Base-by-base conservation (phyloP, 2,113 vertebrate species). In the Siniperca chuatsi region DNA sequence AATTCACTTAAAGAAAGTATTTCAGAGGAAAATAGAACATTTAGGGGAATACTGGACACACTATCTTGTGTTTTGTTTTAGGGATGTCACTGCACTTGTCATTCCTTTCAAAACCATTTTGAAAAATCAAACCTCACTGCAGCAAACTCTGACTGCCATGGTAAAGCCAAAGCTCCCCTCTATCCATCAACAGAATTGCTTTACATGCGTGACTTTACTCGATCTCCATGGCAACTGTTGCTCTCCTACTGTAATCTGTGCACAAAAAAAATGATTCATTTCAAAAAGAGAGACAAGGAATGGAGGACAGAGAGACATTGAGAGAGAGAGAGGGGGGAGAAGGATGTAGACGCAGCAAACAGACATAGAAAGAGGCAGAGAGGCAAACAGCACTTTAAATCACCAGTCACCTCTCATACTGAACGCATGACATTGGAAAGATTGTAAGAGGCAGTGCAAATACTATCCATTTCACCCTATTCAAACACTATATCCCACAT, bases 151-250 rank as follows among this genome's bases (percentile, higher is more conserved):
- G 74, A 46, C 66, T 75, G 67, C 48, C 4, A 16, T 7, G 57
- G 50, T 65, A 73, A 78, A 65, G 54, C 79, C 65, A 75, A 87
- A 78, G 74, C 66, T 78, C 79, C 61, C 81, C 68, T 82, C 80
- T 75, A 75, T 84, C 91, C 89, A 82, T 91, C 83, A 81, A 82
- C 86, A 87, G 85, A 83, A 90, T 83, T 88, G 79, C 79, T 87
- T 92, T 90, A 91, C 90, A 93, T 90, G 89, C 71, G 18, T 92
- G 92, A 92, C 94, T 93, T 93, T 86, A 90, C 90, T 90, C 88
- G 66, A 94, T 95, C 93, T 89, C 95, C 95, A 95, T 96, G 93
- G 95, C 95, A 95, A 96, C 95, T 92, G 93, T 94, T 94, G 92
- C 94, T 93, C 90, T 87, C 62, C 77, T 61, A 82, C 83, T 91